phyloP scores from a whole-genome alignment of 92 coral and sea anemone genomes.

The Umimayanthus kanabou region DNA sequence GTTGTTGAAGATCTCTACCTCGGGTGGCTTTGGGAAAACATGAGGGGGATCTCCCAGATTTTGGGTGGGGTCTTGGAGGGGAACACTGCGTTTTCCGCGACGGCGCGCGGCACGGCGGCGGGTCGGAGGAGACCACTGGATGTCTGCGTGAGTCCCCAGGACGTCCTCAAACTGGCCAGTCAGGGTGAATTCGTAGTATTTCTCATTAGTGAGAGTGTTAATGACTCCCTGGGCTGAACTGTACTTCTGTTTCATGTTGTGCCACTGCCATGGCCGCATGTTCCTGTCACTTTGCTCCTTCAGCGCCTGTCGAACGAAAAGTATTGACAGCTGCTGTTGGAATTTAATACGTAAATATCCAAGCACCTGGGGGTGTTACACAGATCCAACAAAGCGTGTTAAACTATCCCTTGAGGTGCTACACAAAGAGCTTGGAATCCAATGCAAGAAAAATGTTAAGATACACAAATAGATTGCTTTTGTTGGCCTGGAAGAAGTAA shows the following conservation, averaged over 20 bases:
- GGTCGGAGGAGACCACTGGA: slow-evolving; percentile 26
- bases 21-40: slow-evolving; percentile 9
- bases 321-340: no score
- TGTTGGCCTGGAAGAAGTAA: no score
- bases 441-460: no score
- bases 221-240: slow-evolving; percentile 28
- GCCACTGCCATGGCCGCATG: slow-evolving; percentile 60
- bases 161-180: slow-evolving; percentile 51
- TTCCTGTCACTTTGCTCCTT: slow-evolving; percentile 51
- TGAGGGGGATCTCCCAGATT: slow-evolving; percentile 13
- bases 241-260: slow-evolving; percentile 41
- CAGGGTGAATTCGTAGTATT: slow-evolving; percentile 41
- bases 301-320: slow-evolving; percentile 6
- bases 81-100: neutral
- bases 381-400: neutral
- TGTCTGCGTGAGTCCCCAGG: slow-evolving; percentile 40
- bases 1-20: neutral
- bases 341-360: neutral
- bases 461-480: no score
- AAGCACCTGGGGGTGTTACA: neutral
- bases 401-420: no score
- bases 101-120: neutral
- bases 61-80: neutral
- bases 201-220: slow-evolving; percentile 33
- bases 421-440: no score